These are phyloP conservation scores for Ochropleura plecta DNA, from an alignment of 2,888 invertebrate species.

Conservation along the genomic window DNA sequence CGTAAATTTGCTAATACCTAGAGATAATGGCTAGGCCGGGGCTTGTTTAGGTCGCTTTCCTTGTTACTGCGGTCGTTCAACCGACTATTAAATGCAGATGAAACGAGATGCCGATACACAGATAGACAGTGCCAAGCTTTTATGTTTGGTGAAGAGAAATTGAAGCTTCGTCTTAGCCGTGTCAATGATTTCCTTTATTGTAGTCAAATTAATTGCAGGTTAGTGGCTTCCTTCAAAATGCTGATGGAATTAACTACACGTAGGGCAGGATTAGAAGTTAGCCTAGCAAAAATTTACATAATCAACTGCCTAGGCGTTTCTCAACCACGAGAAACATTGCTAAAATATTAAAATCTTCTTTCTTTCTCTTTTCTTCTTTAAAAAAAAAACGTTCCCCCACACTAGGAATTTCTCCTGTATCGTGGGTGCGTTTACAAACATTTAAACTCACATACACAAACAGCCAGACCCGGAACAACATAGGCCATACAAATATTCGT, in stretches of 20 bases:
- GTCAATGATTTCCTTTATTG: not conserved
- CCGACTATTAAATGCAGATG: constrained; percentile 62
- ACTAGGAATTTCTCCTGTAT: too few relatives aligned
- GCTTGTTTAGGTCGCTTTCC: constrained; percentile 75
- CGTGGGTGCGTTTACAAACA: too few relatives aligned
- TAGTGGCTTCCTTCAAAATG: not conserved
- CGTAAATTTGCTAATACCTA: constrained; percentile 82
- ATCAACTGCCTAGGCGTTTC: not conserved
- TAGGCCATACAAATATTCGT: too few relatives aligned
- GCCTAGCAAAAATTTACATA: not conserved
- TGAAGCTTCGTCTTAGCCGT: not conserved
- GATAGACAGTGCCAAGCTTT: constrained; percentile 16
- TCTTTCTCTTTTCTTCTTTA: too few relatives aligned
- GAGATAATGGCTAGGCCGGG: constrained; percentile 79
- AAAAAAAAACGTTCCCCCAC: too few relatives aligned
- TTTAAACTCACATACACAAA: too few relatives aligned
- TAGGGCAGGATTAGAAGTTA: not conserved
- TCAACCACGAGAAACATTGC: not conserved
- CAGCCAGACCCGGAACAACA: too few relatives aligned
- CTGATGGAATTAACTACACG: not conserved
- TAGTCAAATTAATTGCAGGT: not conserved
- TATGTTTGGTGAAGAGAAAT: not conserved
- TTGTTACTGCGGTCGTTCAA: constrained; percentile 81
- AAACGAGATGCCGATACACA: constrained; percentile 29
- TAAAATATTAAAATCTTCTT: not conserved